Conservation (phyloP, 2,113 vertebrate genomes). For the Tapirus terrestris region DNA sequence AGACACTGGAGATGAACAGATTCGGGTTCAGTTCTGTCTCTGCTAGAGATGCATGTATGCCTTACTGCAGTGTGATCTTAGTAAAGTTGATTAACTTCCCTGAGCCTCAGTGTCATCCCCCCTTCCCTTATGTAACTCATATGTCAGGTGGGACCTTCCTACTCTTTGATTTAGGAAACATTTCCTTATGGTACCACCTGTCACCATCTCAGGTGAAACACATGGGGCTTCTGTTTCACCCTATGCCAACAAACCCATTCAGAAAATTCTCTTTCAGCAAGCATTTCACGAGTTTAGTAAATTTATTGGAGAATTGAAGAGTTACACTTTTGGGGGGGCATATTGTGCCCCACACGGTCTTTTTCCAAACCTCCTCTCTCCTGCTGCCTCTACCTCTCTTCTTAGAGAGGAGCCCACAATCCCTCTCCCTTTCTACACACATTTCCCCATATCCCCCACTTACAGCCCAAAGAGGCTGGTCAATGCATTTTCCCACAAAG, state of each 20-base stretch:
- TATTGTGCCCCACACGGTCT: neutral
- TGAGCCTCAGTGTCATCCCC: neutral
- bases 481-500: conserved; percentile 1
- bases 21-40: neutral
- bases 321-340: neutral
- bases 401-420: neutral
- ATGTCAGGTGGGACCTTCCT: neutral
- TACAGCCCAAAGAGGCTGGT: neutral
- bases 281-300: neutral
- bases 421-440: neutral
- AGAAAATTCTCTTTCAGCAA: conserved; percentile 18
- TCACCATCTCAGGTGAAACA: neutral
- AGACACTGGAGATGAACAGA: neutral
- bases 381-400: neutral
- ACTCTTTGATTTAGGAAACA: neutral
- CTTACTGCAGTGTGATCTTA: neutral
- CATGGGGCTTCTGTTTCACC: neutral
- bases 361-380: neutral
- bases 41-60: neutral
- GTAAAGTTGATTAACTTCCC: neutral
- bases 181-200: neutral
- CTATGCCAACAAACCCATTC: neutral
- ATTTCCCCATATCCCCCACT: neutral
- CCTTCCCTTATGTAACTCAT: neutral
- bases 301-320: neutral